phyloP scores from a whole-genome alignment of 2,113 vertebrate genomes.

The Podocnemis expansa region DNA sequence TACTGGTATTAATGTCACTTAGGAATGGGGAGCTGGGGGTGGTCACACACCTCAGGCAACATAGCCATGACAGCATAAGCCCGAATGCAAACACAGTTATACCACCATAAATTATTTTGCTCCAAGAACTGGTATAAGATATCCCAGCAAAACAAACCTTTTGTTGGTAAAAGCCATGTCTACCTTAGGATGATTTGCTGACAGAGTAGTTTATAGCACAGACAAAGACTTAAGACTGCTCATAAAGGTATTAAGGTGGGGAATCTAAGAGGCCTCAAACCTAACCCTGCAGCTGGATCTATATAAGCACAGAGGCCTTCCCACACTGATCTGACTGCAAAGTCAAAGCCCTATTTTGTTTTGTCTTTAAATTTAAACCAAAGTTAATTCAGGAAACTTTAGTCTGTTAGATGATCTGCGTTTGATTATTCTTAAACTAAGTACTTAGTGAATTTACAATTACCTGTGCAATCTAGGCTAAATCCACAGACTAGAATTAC shows the following conservation, averaged over 20 bases:
- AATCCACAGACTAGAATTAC: neutral
- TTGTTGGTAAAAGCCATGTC: neutral
- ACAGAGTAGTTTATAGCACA: neutral
- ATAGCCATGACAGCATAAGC: neutral
- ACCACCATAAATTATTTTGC: neutral
- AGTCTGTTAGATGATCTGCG: accelerated
- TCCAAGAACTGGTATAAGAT: neutral
- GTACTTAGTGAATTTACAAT: neutral
- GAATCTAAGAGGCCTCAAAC: neutral
- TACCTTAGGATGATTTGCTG: neutral
- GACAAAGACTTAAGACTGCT: neutral
- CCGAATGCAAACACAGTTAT: neutral
- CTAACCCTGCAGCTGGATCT: neutral
- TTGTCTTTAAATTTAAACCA: accelerated
- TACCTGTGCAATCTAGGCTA: neutral
- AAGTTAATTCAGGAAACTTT: neutral
- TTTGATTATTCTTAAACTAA: neutral
- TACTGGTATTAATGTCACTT: too few species aligned
- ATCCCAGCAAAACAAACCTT: neutral
- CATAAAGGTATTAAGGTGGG: neutral
- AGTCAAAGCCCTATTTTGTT: neutral
- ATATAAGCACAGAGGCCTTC: neutral
- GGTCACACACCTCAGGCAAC: neutral
- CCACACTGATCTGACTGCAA: neutral
- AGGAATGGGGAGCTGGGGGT: neutral